Percentiles rank a stretch among this genome's conserved stretches.
These are phyloP conservation scores for Campoplex capitator DNA, from an alignment of 2,888 invertebrate genomes.

Conservation along the genomic window DNA sequence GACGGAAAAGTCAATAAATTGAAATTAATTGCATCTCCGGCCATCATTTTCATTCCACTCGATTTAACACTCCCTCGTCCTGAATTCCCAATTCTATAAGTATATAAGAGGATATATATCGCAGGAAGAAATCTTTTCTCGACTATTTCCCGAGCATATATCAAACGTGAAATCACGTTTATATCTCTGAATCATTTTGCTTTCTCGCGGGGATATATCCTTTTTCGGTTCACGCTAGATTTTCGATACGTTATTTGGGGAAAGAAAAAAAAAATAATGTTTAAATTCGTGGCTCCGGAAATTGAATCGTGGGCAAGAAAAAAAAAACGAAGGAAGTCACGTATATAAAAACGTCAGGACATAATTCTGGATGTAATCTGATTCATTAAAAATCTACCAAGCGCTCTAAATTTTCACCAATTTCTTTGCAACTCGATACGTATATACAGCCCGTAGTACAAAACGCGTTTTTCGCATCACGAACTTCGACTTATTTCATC, in stretches of 20 bases:
- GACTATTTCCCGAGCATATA: constrained; percentile 30
- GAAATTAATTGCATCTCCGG: constrained; percentile 74
- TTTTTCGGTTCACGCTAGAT: constrained; percentile 1
- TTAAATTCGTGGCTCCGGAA: not conserved
- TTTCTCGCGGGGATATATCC: constrained; percentile 5
- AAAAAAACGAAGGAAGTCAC: not conserved
- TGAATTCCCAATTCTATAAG: constrained; percentile 23
- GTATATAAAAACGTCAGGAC: not conserved
- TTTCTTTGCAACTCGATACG: constrained; percentile 2
- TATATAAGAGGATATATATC: constrained; percentile 17
- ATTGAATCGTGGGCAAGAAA: not conserved
- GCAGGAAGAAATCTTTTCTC: constrained; percentile 56
- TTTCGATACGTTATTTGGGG: not conserved
- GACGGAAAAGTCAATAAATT: constrained; percentile 68
- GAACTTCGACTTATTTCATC: constrained; percentile 44
- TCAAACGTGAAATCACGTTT: constrained; percentile 43
- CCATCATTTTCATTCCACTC: constrained; percentile 64
- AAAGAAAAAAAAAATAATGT: not conserved
- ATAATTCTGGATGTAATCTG: not conserved
- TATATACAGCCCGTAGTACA: not conserved
- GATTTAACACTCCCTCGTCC: constrained; percentile 61
- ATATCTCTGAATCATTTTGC: constrained; percentile 28
- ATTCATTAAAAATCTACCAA: constrained; percentile 8
- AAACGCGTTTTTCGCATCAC: constrained; percentile 48
- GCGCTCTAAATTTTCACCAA: constrained; percentile 7